These are phyloP conservation scores for Himalopsyche phryganea DNA, from an alignment of 1,140 invertebrate species.

Conservation along the genomic window DNA sequence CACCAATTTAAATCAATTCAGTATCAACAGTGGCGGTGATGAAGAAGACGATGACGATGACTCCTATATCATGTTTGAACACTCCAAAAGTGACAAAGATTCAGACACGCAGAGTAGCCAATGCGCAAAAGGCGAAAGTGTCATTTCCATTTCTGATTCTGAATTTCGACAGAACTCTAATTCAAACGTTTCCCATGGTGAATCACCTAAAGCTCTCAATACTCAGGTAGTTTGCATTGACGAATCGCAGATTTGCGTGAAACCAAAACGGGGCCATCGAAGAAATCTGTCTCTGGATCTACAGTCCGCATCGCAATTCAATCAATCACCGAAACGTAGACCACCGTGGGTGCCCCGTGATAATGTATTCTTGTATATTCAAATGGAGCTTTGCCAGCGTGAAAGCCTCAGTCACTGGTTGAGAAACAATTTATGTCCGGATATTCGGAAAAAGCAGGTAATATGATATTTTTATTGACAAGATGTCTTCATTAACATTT, in stretches of 20 bases:
- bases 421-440: constrained; percentile 45
- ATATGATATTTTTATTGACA: neutral
- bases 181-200: neutral
- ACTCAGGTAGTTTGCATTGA: constrained; percentile 17
- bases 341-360: constrained; percentile 29
- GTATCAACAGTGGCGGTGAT: neutral
- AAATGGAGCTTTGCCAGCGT: constrained; percentile 93
- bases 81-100: constrained; percentile 26
- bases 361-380: constrained; percentile 86
- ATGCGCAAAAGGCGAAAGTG: constrained; percentile 22
- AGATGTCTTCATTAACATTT: too few species aligned
- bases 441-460: constrained; percentile 45
- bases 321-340: neutral
- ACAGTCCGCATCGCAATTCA: constrained; percentile 27
- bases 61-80: constrained; percentile 61
- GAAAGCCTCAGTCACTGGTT: constrained; percentile 92
- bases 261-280: constrained; percentile 25
- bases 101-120: neutral
- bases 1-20: constrained; percentile 6
- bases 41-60: constrained; percentile 42
- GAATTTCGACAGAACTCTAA: constrained; percentile 5
- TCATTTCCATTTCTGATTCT: constrained; percentile 23
- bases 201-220: neutral
- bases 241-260: constrained; percentile 11
- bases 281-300: constrained; percentile 51